These are phyloP conservation scores for Pogonomyrmex californicus DNA, from an alignment of 1,140 invertebrate genomes.

Conservation along the genomic window DNA sequence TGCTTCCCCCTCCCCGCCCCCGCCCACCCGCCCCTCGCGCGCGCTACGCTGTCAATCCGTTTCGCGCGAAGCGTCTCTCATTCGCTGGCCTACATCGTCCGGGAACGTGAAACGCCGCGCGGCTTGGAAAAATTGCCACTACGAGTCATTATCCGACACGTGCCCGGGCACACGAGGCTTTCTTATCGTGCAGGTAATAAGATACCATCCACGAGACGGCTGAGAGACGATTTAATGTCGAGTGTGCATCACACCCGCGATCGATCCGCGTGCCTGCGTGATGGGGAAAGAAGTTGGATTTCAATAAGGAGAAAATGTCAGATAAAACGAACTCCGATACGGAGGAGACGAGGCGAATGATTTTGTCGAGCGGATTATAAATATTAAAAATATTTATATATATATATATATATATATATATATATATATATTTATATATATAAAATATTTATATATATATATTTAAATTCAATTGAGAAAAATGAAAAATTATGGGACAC, in stretches of 20 bases:
- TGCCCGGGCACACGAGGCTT: slow-evolving; percentile 26
- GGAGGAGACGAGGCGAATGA: background rate
- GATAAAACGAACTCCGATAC: background rate
- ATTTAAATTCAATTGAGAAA: too few relatives aligned
- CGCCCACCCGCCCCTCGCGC: too few relatives aligned
- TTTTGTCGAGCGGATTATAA: background rate
- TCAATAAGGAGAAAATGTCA: background rate
- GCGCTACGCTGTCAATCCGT: slow-evolving; percentile 46
- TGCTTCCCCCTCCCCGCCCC: background rate
- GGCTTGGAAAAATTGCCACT: slow-evolving; percentile 48
- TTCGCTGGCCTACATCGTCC: slow-evolving; percentile 70
- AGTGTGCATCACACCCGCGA: slow-evolving; percentile 28
- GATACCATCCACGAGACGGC: background rate
- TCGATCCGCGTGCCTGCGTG: slow-evolving; percentile 29
- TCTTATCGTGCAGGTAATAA: background rate
- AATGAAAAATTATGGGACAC: too few relatives aligned
- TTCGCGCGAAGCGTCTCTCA: slow-evolving; percentile 58
- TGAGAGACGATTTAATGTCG: slow-evolving; percentile 52
- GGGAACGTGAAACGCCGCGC: slow-evolving; percentile 34
- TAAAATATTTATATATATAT: too few relatives aligned
- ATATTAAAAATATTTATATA: too few relatives aligned
- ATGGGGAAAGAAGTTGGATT: slow-evolving; percentile 19
- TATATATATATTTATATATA: too few relatives aligned
- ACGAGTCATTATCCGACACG: slow-evolving; percentile 32
- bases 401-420: too few relatives aligned